Evolutionary conservation across 2,113 vertebrate species (phyloP).

Genomic region (Hemicordylus capensis): DNA sequence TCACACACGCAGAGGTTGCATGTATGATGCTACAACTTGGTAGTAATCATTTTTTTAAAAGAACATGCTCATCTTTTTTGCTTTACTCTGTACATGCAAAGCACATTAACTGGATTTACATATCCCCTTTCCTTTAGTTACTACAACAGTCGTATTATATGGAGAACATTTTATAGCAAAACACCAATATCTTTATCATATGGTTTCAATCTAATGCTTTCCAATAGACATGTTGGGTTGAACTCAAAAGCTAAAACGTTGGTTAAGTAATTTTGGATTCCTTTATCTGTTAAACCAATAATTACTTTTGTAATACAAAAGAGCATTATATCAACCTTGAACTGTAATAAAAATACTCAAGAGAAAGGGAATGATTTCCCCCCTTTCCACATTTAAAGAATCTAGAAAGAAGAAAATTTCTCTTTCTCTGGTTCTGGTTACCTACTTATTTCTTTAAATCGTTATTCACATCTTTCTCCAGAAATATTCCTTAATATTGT

Average conservation of each 20-base stretch:
- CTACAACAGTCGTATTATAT: conserved; percentile 11
- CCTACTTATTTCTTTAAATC: too few relatives aligned
- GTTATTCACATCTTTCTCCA: too few relatives aligned
- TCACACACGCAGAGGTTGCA: neutral
- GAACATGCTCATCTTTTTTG: conserved; percentile 21
- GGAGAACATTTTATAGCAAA: neutral
- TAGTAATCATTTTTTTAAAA: neutral
- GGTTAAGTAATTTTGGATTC: conserved; percentile 27
- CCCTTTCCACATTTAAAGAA: neutral
- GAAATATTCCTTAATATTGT: too few relatives aligned
- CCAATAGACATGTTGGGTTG: neutral
- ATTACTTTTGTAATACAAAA: conserved; percentile 29
- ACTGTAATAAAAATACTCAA: conserved; percentile 17
- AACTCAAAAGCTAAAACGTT: conserved; percentile 19
- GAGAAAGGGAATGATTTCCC: neutral
- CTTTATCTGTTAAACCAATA: conserved; percentile 42
- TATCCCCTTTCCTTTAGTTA: conserved; percentile 1
- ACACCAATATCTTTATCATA: neutral
- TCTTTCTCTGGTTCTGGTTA: neutral
- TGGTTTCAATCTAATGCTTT: neutral
- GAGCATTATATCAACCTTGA: conserved; percentile 31
- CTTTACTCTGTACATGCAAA: conserved; percentile 5
- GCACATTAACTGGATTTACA: conserved; percentile 3
- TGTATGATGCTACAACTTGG: neutral
- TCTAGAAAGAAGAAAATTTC: neutral